Conservation (phyloP, 2,797 vertebrate species). For the Pipistrellus pygmaeus region DNA sequence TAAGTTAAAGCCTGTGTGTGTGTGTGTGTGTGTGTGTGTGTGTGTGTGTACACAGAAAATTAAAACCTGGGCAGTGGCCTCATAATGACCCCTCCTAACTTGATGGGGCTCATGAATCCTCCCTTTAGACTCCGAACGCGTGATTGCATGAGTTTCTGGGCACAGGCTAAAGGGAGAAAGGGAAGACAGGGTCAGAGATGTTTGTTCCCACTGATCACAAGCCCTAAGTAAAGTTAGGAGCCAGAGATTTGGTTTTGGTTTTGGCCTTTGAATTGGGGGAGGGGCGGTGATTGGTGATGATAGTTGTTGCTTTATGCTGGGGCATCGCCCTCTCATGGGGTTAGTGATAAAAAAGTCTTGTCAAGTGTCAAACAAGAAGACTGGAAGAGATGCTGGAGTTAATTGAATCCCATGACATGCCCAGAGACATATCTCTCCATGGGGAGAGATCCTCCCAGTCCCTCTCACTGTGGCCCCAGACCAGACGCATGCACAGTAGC, state of each 20-base stretch:
- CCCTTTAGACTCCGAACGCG: neutral
- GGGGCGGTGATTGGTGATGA: too few species aligned
- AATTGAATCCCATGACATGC: fast-evolving
- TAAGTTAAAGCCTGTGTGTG: neutral
- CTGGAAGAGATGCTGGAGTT: neutral
- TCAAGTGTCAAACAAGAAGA: neutral
- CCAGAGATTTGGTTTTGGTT: neutral
- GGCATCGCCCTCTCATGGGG: too few species aligned
- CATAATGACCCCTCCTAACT: neutral
- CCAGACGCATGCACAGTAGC: neutral
- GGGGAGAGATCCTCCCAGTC: fast-evolving
- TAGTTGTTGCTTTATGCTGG: neutral
- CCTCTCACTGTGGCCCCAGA: neutral
- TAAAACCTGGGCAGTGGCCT: neutral
- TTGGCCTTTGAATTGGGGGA: neutral
- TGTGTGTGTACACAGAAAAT: neutral
- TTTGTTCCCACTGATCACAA: neutral
- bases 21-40: neutral
- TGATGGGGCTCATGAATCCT: neutral
- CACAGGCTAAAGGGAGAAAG: neutral
- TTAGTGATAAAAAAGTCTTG: neutral
- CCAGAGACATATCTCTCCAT: fast-evolving
- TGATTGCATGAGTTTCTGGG: neutral
- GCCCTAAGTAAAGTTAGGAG: neutral
- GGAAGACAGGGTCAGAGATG: neutral